Conservation (phyloP, 1,140 invertebrate species). For the fruit fly (Drosophila melanogaster) region DNA sequence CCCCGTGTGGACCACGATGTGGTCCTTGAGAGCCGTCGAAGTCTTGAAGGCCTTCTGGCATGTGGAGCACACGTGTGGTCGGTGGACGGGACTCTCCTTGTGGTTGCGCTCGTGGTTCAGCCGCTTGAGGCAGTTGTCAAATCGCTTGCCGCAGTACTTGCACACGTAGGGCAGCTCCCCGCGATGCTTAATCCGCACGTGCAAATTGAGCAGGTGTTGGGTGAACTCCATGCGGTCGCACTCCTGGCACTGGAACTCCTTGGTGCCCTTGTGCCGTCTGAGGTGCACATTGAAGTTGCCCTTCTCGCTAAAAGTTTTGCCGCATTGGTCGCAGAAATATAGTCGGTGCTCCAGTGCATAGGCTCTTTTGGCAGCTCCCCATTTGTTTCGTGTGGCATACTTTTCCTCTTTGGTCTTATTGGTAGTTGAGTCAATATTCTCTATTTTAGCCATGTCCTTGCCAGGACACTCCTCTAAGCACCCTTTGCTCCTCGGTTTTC, state of each 20-base stretch:
- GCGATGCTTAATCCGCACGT: constrained; percentile 40
- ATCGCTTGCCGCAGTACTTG: constrained; percentile 53
- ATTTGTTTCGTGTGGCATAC: neutral
- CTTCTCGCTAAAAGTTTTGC: constrained; percentile 44
- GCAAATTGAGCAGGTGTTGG: constrained; percentile 47
- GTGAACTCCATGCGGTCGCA: constrained; percentile 54
- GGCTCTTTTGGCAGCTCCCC: neutral
- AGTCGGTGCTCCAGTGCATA: neutral
- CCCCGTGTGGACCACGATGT: constrained; percentile 51
- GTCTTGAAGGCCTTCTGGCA: constrained; percentile 42
- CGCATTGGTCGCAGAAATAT: constrained; percentile 49
- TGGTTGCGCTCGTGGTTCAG: constrained; percentile 46
- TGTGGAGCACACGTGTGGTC: constrained; percentile 15
- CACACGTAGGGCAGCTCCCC: constrained; percentile 53
- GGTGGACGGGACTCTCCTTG: constrained; percentile 8
- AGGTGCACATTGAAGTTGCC: constrained; percentile 56
- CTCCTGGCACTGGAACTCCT: constrained; percentile 48
- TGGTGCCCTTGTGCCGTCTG: constrained; percentile 33
- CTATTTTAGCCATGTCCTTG: too few relatives aligned
- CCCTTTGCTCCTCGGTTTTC: too few relatives aligned
- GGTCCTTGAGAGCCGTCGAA: constrained; percentile 20
- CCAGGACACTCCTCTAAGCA: too few relatives aligned
- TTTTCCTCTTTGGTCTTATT: neutral
- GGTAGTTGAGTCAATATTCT: too few relatives aligned
- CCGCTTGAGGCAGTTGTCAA: constrained; percentile 44